Conservation (phyloP, 2,888 invertebrate species). For the Hartigia nigra region DNA sequence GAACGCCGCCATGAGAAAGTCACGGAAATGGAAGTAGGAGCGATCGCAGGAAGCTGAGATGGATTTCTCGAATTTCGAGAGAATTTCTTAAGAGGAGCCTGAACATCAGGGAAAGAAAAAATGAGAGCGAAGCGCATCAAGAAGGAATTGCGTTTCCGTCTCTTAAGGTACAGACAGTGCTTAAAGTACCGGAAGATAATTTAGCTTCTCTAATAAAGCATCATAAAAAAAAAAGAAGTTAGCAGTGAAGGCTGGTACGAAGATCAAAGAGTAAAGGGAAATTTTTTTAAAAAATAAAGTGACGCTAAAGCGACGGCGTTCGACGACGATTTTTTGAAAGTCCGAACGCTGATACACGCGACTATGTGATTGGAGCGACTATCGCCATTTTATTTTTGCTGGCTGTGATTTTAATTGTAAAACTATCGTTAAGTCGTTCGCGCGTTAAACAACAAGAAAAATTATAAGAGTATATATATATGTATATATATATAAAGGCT, state of each 20-base stretch:
- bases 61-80: conserved; percentile 1
- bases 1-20: background rate
- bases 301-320: background rate
- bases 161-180: conserved; percentile 49
- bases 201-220: conserved; percentile 24
- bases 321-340: background rate
- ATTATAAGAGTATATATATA: conserved; percentile 16
- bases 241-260: background rate
- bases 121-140: conserved; percentile 50
- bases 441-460: conserved; percentile 15
- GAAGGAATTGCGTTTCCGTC: conserved; percentile 48
- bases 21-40: background rate
- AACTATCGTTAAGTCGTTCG: conserved; percentile 19
- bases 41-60: background rate
- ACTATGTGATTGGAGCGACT: conserved; percentile 21
- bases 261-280: background rate
- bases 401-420: conserved; percentile 33
- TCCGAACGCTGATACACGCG: background rate
- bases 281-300: conserved; percentile 12
- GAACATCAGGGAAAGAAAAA: conserved; percentile 15
- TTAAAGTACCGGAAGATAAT: conserved; percentile 51
- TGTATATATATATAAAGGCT: conserved; percentile 30
- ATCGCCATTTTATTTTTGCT: conserved; percentile 25
- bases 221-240: background rate
- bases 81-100: background rate